Base-by-base conservation (phyloP, 2,888 invertebrate genomes). In the Serrognathus titanus region DNA sequence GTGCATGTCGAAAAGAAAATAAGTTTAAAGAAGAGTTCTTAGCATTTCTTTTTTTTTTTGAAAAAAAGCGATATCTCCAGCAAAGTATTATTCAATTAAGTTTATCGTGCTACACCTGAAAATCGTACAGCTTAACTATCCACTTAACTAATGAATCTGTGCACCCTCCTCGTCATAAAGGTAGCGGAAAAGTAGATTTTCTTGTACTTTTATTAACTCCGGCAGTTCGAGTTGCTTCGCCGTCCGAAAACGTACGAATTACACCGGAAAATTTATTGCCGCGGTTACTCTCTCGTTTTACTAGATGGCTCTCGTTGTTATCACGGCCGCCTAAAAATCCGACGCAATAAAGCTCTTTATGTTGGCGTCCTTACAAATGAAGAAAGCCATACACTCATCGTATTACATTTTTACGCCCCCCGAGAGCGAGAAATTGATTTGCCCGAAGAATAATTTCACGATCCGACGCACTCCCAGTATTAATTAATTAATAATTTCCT, bases 101-200 rank as follows among this genome's bases (percentile, higher is more conserved):
- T 53, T 53, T 53, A 53, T 54, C 58, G 53, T 37, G 48, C 51
- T 54, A 47, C 58, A 58, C 58, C 58, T 58, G 49, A 50, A 49
- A 58, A 58, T 58, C 54, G 51, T 39, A 55, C 51, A 39, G 53
- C 55, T 57, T 53, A 61, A 59, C 60, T 57, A 59, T 63, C 60
- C 65, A 65, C 65, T 65, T 65, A 65, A 63, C 65, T 65, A 63
- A 65, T 65, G 65, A 65, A 65, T 65, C 65, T 61, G 57, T 59
- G 59, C 60, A 49, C 53, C 48, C 57, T 51, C 36, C 43, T 12
- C 43, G 51, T 35, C 38, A 16, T 48, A 48, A 48, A 48, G 13
- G 31, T 48, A 37, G 48, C 48, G 13, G 48, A 48, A 48, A 48
- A 37, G 43, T 43, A 43, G 43, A 20, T 43, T 43, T 43, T 43